These are phyloP conservation scores for Canis aureus DNA, from an alignment of 2,113 vertebrate species.

Conservation along the genomic window DNA sequence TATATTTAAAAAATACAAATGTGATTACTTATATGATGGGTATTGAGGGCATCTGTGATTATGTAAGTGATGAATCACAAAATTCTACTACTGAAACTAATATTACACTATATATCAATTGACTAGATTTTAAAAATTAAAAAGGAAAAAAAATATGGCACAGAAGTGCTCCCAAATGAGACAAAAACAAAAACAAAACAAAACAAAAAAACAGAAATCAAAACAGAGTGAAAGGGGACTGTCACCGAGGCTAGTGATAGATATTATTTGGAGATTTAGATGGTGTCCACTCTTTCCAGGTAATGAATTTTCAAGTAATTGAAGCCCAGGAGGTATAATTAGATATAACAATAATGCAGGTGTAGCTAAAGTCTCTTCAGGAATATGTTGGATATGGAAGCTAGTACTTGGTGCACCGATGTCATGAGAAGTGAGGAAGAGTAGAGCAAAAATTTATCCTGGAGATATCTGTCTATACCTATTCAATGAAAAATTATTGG, in stretches of 20 bases:
- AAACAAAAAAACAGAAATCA: background rate
- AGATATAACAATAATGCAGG: background rate
- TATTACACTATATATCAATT: background rate
- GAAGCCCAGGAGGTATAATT: background rate
- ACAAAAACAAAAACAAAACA: no score
- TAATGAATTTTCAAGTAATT: background rate
- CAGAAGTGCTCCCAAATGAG: background rate
- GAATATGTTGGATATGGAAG: background rate
- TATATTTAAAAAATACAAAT: background rate
- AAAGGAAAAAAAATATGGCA: background rate
- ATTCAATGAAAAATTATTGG: background rate
- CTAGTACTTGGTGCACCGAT: background rate
- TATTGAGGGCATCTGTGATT: background rate
- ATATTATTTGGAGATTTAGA: background rate
- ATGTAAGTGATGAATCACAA: background rate
- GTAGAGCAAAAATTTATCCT: background rate
- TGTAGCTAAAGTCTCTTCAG: background rate
- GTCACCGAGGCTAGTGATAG: background rate
- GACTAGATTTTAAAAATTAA: background rate
- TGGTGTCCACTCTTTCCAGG: background rate
- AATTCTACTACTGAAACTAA: background rate
- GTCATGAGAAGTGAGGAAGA: background rate
- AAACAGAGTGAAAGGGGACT: background rate
- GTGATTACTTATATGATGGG: background rate
- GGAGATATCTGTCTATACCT: background rate